Conservation (phyloP, 2,888 invertebrate species). For the Melieria crassipennis region DNA sequence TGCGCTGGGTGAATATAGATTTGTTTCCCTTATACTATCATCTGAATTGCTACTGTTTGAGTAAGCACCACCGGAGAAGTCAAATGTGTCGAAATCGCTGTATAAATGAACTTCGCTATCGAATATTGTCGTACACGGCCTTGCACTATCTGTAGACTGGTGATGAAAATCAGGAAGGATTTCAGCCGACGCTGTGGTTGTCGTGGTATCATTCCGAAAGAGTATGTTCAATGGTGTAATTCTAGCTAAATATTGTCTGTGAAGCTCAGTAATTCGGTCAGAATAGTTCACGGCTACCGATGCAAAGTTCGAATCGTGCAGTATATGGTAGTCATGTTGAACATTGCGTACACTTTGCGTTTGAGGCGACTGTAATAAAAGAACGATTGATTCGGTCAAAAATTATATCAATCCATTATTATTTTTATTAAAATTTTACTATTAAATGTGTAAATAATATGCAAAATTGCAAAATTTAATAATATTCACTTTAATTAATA, state of each 20-base stretch:
- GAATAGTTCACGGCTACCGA: conserved; percentile 56
- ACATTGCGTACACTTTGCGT: neutral
- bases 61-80: conserved; percentile 42
- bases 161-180: conserved; percentile 24
- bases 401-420: too few species aligned
- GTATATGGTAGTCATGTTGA: conserved; percentile 22
- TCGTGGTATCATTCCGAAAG: conserved; percentile 47
- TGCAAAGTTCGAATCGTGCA: conserved; percentile 32
- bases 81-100: conserved; percentile 44
- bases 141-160: conserved; percentile 5
- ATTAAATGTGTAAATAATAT: too few species aligned
- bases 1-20: conserved; percentile 57
- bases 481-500: too few species aligned
- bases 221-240: conserved; percentile 63
- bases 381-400: too few species aligned
- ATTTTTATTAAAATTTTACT: too few species aligned
- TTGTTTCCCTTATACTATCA: conserved; percentile 45
- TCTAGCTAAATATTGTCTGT: conserved; percentile 63
- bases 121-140: neutral
- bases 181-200: conserved; percentile 27
- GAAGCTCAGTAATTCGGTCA: conserved; percentile 63
- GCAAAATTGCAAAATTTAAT: too few species aligned
- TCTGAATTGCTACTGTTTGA: conserved; percentile 43
- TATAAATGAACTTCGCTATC: conserved; percentile 17
- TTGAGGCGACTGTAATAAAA: too few species aligned